These are phyloP conservation scores for Elmis aenea DNA, from an alignment of 2,888 invertebrate genomes.

Conservation along the genomic window DNA sequence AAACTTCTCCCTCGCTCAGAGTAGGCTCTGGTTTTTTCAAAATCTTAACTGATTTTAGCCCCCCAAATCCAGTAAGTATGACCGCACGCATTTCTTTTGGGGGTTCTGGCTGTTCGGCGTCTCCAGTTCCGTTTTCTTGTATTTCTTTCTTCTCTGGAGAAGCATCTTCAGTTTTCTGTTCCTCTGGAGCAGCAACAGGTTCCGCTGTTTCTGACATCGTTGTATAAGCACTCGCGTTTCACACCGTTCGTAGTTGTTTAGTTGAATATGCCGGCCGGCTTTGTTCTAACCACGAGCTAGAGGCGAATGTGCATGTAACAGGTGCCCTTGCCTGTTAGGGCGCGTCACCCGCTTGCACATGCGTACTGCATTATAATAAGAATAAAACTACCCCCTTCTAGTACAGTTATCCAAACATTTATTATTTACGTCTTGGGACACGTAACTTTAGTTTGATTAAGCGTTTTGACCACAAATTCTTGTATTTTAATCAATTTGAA, in stretches of 20 bases:
- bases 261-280: slow-evolving; percentile 31
- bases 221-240: slow-evolving; percentile 22
- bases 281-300: slow-evolving; percentile 3
- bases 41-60: slow-evolving; percentile 78
- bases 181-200: slow-evolving; percentile 30
- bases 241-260: slow-evolving; percentile 13
- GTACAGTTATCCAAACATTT: too few species aligned
- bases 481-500: background rate
- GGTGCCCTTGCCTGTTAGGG: slow-evolving; percentile 36
- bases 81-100: slow-evolving; percentile 83
- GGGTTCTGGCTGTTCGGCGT: slow-evolving; percentile 48
- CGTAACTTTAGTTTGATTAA: too few species aligned
- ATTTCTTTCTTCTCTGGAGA: slow-evolving; percentile 32
- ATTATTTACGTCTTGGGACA: too few species aligned
- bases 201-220: slow-evolving; percentile 35
- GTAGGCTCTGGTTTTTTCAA: slow-evolving; percentile 74
- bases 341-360: slow-evolving; percentile 37
- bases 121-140: slow-evolving; percentile 48
- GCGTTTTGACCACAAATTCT: too few species aligned
- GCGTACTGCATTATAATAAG: slow-evolving; percentile 26
- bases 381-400: slow-evolving; percentile 10
- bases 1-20: slow-evolving; percentile 67
- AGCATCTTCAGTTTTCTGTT: slow-evolving; percentile 28
- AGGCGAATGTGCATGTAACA: slow-evolving; percentile 31
- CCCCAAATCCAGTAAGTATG: slow-evolving; percentile 80